Base-by-base conservation (phyloP, 2,113 vertebrate genomes). In the Alosa alosa region DNA sequence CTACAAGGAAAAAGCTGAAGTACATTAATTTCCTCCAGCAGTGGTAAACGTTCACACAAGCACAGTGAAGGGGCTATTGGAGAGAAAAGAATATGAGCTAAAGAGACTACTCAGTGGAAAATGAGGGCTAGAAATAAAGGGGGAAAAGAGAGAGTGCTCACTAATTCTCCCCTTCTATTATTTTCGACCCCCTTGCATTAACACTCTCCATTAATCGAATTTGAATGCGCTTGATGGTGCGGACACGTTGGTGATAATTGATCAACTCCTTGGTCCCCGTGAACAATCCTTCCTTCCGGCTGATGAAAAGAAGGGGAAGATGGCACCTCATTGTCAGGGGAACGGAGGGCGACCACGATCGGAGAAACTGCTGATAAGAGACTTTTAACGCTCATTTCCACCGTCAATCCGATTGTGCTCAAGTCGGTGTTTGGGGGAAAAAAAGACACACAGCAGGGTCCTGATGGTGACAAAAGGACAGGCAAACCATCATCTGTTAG, bases 401-500 rank as follows among this genome's bases (percentile, higher is more conserved):
- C 84, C 22, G 89, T 90, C 90, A 86, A 85, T 89, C 87, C 88
- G 89, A 88, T 89, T 86, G 88, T 82, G 87, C 13, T 88, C 88
- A 87, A 85, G 86, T 82, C 81, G 55, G 31, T 52, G 84, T 86
- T 85, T 86, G 55, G n/a, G 36, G 18, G 68, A 72, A n/a, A 68
- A 11, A 68, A 57, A 47, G 75, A 60, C 39, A 41, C 10, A 78
- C 46, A 44, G n/a, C 18, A 9, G 86, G 87, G 84, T 83, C 89
- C 89, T 36, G 5, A 49, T 25, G 86, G 86, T 84, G 87, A 90
- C 90, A 83, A 85, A 90, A 68, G 84, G 89, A 88, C 31, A 9
- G 88, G 86, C 86, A 88, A 91, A 90, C 90, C 88, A 84, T 91
- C 91, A 93, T 93, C 91, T 88, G 87, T 72, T 68, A 86, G 45